Base-by-base conservation (phyloP, 2,888 invertebrate genomes). In the Drosophila aldrichi region DNA sequence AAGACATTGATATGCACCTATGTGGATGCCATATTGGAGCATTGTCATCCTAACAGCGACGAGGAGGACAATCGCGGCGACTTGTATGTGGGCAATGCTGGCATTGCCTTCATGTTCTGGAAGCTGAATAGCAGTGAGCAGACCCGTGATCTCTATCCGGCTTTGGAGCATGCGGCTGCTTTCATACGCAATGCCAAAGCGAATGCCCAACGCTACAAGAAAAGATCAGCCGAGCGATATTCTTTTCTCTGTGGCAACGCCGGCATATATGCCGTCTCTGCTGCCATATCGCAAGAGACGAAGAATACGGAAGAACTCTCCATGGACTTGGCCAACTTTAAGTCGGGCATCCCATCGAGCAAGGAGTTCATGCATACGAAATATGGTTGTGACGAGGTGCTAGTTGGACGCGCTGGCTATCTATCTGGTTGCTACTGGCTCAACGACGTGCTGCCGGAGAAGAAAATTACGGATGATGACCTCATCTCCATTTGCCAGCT, bases 381-480 rank as follows among this genome's bases (percentile, higher is more conserved):
- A 86, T 94, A 94, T 87, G 96, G 96, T 20, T 96, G 96, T 38
- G 97, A 98, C 92, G 98, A 98, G 92, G 93, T 97, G 25, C 95
- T 98, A 86, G 97, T 97, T 1, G 98, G 98, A 0, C 94, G 97
- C 72, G 95, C 97, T 48, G 98, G 97, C 0, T 97, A 96, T 85
- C 91, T 98, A 0, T 95, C 96, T 77, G 97, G 97, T 7, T 95
- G 95, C 7, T 91, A 97, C 34, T 96, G 96, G 96, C 91, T 98
- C 36, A 94, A 94, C 77, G 90, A 92, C 67, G 81, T 91, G 1
- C 66, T 93, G 49, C 81, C 82, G 7, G 88, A 91, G 38, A 89
- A 90, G 62, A 92, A 90, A 58, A 89, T 93, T 34, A 79, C 90
- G 1, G 90, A 92, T 60, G 93, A 94, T 22, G 94, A 95, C 67